Evolutionary conservation across 2,113 vertebrate species (phyloP).

Genomic region (Vulpes lagopus): DNA sequence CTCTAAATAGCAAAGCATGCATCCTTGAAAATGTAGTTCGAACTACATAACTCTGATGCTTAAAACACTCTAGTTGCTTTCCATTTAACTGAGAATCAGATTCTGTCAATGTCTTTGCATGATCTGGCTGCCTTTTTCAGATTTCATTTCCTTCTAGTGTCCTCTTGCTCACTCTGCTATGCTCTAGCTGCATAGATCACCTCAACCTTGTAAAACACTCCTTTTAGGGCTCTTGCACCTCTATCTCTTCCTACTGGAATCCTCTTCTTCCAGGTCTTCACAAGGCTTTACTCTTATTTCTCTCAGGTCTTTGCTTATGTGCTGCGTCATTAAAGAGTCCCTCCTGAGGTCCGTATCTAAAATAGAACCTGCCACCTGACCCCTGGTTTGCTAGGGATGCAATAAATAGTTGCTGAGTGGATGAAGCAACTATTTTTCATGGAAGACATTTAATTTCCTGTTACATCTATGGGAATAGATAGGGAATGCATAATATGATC

Average conservation of each 20-base stretch:
- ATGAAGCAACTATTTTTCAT: slow-evolving; percentile 61
- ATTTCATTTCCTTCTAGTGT: not conserved
- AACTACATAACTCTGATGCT: not conserved
- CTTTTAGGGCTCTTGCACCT: not conserved
- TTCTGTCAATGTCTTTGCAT: not conserved
- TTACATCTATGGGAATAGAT: slow-evolving; percentile 56
- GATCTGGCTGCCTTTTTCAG: not conserved
- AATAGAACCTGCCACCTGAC: not conserved
- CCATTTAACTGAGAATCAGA: not conserved
- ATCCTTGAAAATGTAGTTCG: slow-evolving; percentile 28
- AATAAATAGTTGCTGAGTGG: slow-evolving; percentile 50
- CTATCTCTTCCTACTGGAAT: not conserved
- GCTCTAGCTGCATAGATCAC: not conserved
- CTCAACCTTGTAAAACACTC: not conserved
- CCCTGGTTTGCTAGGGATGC: not conserved
- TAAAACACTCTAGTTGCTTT: not conserved
- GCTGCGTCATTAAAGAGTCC: not conserved
- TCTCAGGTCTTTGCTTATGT: not conserved
- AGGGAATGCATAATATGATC: slow-evolving; percentile 63
- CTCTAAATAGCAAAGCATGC: not conserved
- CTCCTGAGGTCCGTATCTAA: not conserved
- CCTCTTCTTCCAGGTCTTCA: not conserved
- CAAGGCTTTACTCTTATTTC: not conserved
- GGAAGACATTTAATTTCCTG: slow-evolving; percentile 75
- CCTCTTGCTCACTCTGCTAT: not conserved